Base-by-base conservation (phyloP, 2,797 vertebrate species). In the Danio albolineatus region DNA sequence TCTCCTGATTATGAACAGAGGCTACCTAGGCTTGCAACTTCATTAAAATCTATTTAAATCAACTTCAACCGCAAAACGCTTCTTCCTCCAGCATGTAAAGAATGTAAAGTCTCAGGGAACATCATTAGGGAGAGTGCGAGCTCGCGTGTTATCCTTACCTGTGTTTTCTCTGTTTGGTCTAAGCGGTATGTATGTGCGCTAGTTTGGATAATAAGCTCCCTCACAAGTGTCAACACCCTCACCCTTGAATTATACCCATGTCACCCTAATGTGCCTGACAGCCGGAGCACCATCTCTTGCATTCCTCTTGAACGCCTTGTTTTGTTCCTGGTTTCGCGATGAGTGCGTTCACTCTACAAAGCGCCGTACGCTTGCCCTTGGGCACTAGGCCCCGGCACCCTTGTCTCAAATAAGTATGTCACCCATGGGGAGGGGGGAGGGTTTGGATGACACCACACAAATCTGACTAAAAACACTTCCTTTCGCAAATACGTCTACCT, bases 31-130 rank as follows among this genome's bases (percentile, higher is more conserved):
- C 56, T 83, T 76, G 89, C 88, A 91, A 90, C 91, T 93, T 94
- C 92, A 93, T 94, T 94, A 93, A 91, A 93, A 94, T 93, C 92
- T 92, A 94, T 94, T 94, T 92, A 94, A 93, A 94, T 94, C 93
- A 94, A 94, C 92, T 94, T 94, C 92, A 93, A 82, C 85, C 43
- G 85, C 85, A 89, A 91, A 91, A 90, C 90, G 88, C 88, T 90
- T 82, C 88, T 88, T 89, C 89, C 91, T 88, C 82, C 88, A 86
- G 89, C 89, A 86, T 88, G 90, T 89, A 86, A 73, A 60, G 85
- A 89, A 88, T 74, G 86, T 84, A 76, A 89, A 89, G 88, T 94
- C 90, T 93, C 91, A 87, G 91, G 91, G 89, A 94, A 89, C 91
- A 92, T 93, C 90, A 93, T 94, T 93, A 93, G 88, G 87, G 86